Base-by-base conservation (phyloP, 1,140 invertebrate species). In the Drosophila carrolli region DNA sequence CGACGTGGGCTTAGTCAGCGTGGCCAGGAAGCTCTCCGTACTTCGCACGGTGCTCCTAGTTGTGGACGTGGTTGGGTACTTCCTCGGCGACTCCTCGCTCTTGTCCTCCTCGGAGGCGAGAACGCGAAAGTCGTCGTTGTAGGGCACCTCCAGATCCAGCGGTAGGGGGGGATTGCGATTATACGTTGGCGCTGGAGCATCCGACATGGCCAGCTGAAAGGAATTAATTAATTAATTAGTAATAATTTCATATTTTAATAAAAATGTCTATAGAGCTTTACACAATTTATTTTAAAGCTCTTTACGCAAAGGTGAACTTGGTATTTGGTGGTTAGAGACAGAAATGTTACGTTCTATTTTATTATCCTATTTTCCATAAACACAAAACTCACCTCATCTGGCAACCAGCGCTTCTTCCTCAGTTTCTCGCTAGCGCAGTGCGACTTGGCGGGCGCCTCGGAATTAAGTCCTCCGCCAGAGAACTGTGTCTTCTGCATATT, bases 101-200 rank as follows among this genome's bases (percentile, higher is more conserved):
- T 75, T 60, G 63, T 85, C 78, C 54, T 91, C 88, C 19, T 77
- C 79, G 9, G 83, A 91, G 59, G 84, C 81, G 4, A 93, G 92
- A 46, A 94, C 83, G 51, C 91, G 93, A 59, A 92, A 93, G 73
- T 94, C 94, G 90, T 94, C 94, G 62, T 94, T 94, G 77, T 95
- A 95, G 58, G 94, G 94, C 65, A 94, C 93, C 82, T 94, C 94
- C 91, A 95, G 92, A 90, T 95, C 94, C 92, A 94, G 92, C 73
- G 94, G 94, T 91, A 94, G 82, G 82, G 94, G 94, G 60, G 94
- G 94, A 93, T 94, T 94, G 68, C 93, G 93, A 75, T 93, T 93
- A 75, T 94, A 94, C n/a, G 71, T 86, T 37, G 93, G 93, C 74
- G 66, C 60, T 8, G 81, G 76, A 67, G 51, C 58, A 44, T 79